phyloP scores from a whole-genome alignment of 2,113 vertebrate genomes.

The Pandion haliaetus region DNA sequence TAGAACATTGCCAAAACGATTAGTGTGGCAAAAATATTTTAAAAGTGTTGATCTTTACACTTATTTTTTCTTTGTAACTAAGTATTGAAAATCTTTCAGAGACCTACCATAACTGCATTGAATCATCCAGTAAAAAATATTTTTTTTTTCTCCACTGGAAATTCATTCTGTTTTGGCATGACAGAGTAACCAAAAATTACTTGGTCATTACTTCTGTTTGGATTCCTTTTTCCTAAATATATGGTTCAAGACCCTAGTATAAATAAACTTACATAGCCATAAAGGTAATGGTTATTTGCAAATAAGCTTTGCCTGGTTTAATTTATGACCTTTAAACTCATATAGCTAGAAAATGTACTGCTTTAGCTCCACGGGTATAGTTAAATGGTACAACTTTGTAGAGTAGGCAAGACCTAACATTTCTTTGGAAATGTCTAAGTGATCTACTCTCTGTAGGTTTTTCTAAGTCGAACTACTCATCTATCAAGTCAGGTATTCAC shows the following conservation, averaged over 20 bases:
- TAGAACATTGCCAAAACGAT: not conserved
- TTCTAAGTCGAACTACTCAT: constrained; percentile 31
- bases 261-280: not conserved
- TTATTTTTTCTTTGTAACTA: not conserved
- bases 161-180: not conserved
- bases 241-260: not conserved
- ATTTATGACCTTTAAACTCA: constrained; percentile 6
- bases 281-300: not conserved
- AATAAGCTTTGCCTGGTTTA: not conserved
- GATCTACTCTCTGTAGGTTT: constrained; percentile 33
- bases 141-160: not conserved
- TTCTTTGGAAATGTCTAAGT: constrained; percentile 20
- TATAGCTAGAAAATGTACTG: not conserved
- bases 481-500: constrained; percentile 61
- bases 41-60: not conserved
- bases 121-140: not conserved
- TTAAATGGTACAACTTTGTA: constrained; percentile 15
- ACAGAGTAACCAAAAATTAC: not conserved
- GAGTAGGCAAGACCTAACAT: not conserved
- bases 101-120: not conserved
- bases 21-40: not conserved
- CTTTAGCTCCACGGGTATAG: not conserved
- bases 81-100: not conserved
- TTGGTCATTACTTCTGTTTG: not conserved
- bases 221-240: not conserved